Evolutionary conservation across 53 echinoderm and acorn worm genomes (phyloP).

Genomic region (Apostichopus leukothele): DNA sequence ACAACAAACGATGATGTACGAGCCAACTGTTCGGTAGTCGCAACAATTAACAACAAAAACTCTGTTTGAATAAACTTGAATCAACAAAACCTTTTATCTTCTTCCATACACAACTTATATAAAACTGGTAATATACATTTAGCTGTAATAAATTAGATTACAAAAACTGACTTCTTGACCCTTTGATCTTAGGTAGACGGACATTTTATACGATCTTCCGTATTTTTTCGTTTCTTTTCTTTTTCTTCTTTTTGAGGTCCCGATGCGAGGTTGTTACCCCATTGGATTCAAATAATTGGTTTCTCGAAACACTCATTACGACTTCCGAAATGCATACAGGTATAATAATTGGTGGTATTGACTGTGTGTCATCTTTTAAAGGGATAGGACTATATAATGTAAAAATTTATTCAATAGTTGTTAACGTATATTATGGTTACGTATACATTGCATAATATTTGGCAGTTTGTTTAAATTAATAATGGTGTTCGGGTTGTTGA

Average conservation of each 20-base stretch:
- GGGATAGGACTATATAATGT: background rate
- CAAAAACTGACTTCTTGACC: background rate
- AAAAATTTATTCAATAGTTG: no score
- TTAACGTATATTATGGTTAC: no score
- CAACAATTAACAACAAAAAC: background rate
- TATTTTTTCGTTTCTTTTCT: background rate
- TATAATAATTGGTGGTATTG: conserved; percentile 14
- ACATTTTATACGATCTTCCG: background rate
- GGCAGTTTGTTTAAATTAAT: no score
- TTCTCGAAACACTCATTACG: conserved; percentile 31
- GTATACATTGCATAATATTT: no score
- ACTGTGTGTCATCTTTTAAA: background rate
- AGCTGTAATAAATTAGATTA: conserved; percentile 24
- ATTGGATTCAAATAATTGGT: conserved; percentile 20
- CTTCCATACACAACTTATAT: background rate
- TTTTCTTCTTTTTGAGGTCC: background rate
- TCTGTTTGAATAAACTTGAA: conserved; percentile 4
- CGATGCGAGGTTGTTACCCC: conserved; percentile 17
- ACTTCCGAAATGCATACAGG: conserved; percentile 29
- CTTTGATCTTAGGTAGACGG: conserved; percentile 21
- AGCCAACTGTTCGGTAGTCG: background rate
- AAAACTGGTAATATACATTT: background rate
- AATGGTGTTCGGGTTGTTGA: no score
- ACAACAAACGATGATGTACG: background rate
- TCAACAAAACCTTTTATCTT: background rate